phyloP scores from a whole-genome alignment of 2,888 invertebrate genomes.

The Bedellia somnulentella region DNA sequence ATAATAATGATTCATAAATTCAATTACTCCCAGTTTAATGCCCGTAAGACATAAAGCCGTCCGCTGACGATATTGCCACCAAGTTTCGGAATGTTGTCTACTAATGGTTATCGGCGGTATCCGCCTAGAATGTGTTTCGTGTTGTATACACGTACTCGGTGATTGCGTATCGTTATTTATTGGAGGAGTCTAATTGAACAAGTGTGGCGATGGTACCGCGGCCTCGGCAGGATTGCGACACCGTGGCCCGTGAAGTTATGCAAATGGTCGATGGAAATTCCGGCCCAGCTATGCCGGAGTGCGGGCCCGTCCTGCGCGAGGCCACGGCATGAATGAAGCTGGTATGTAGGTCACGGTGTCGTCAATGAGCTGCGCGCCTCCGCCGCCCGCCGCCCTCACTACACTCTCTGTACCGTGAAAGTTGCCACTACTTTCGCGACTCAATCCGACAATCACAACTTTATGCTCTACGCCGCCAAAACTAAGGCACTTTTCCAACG shows the following conservation, averaged over 20 bases:
- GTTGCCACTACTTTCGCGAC: conserved; percentile 59
- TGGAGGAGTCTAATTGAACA: conserved; percentile 48
- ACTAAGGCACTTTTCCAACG: conserved; percentile 43
- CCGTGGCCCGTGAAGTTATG: conserved; percentile 29
- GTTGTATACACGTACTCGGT: conserved; percentile 21
- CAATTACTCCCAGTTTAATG: too few species aligned
- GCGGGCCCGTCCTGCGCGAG: conserved; percentile 34
- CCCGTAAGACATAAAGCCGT: too few species aligned
- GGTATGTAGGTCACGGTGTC: conserved; percentile 60
- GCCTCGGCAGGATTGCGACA: conserved; percentile 49
- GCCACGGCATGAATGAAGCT: conserved; percentile 56
- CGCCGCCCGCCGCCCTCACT: conserved; percentile 37
- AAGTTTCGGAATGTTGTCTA: too few species aligned
- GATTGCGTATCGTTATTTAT: conserved; percentile 31
- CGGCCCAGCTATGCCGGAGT: conserved; percentile 36
- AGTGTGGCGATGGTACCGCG: conserved; percentile 38
- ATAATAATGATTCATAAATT: too few species aligned
- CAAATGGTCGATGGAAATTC: conserved; percentile 47
- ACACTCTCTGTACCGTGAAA: conserved; percentile 54
- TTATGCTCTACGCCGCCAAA: conserved; percentile 37
- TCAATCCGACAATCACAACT: too few species aligned
- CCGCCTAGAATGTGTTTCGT: conserved; percentile 12
- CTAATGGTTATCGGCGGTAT: background rate
- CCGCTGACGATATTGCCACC: too few species aligned
- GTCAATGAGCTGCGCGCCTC: conserved; percentile 55